phyloP scores from a whole-genome alignment of 2,113 vertebrate species.

The Protobothrops flavoviridis region DNA sequence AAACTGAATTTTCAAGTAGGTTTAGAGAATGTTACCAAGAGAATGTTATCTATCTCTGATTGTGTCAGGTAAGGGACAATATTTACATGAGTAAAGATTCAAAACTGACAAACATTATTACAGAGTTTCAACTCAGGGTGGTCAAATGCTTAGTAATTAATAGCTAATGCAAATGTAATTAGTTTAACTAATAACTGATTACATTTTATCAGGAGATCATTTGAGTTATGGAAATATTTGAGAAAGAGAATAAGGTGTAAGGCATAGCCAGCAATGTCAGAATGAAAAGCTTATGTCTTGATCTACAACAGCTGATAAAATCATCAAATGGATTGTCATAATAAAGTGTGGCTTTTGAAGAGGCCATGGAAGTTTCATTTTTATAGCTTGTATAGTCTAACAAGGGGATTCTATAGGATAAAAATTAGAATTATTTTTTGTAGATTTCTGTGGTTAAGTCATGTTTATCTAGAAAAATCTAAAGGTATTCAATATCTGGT shows the following conservation, averaged over 20 bases:
- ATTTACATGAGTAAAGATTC: neutral
- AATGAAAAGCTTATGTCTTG: constrained; percentile 10
- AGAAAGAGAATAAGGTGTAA: neutral
- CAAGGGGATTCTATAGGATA: constrained; percentile 33
- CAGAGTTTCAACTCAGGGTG: neutral
- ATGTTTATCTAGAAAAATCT: constrained; percentile 46
- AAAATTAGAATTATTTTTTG: constrained; percentile 51
- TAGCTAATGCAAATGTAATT: neutral
- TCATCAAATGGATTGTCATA: constrained; percentile 38
- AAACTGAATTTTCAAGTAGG: neutral
- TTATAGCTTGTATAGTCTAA: constrained; percentile 44
- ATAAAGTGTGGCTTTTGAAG: constrained; percentile 56
- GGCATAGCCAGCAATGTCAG: neutral
- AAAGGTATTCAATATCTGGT: constrained; percentile 55
- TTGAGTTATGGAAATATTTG: constrained; percentile 20
- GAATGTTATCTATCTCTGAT: neutral
- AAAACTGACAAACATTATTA: neutral
- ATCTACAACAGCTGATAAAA: constrained; percentile 58
- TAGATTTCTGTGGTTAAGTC: constrained; percentile 25
- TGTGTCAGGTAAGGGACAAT: neutral
- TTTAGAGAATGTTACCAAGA: neutral
- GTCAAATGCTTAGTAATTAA: neutral
- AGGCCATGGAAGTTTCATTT: constrained; percentile 62
- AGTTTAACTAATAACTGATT: neutral
- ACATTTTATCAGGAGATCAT: constrained; percentile 2